Evolutionary conservation across 2,797 vertebrate species (phyloP).

Genomic region (Pristis pectinata): DNA sequence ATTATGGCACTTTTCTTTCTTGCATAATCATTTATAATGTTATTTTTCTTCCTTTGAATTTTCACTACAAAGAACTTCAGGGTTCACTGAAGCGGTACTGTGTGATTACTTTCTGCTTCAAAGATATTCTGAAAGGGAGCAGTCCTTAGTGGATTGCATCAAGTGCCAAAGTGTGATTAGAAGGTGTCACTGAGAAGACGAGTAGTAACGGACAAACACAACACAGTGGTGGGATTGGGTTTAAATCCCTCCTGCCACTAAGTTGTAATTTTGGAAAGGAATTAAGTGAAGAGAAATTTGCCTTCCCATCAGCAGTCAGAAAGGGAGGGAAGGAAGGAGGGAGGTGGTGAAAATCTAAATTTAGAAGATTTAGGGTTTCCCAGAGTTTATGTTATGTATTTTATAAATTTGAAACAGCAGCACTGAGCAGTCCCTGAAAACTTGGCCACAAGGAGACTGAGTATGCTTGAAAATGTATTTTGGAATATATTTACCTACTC

Average conservation of each 20-base stretch:
- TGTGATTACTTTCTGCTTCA: conserved; percentile 26
- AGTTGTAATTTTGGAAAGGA: background rate
- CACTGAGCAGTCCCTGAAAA: background rate
- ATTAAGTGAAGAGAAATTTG: background rate
- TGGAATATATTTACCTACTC: background rate
- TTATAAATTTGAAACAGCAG: background rate
- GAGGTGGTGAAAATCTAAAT: background rate
- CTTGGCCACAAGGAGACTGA: background rate
- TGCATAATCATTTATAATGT: conserved; percentile 28
- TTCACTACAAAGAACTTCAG: background rate
- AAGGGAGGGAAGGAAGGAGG: too few species aligned
- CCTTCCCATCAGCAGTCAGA: background rate
- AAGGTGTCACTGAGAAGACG: background rate
- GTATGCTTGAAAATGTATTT: background rate
- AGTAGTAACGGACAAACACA: background rate
- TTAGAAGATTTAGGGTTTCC: background rate
- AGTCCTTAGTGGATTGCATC: background rate
- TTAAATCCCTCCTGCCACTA: background rate
- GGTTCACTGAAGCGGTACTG: conserved; percentile 23
- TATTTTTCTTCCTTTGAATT: conserved; percentile 35
- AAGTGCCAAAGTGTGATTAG: conserved; percentile 9
- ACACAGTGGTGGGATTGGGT: background rate
- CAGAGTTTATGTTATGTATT: background rate
- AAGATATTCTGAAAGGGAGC: conserved; percentile 11
- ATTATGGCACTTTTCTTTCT: conserved; percentile 29